These are phyloP conservation scores for Telmatherina bonti DNA, from an alignment of 2,797 vertebrate species.

Conservation along the genomic window DNA sequence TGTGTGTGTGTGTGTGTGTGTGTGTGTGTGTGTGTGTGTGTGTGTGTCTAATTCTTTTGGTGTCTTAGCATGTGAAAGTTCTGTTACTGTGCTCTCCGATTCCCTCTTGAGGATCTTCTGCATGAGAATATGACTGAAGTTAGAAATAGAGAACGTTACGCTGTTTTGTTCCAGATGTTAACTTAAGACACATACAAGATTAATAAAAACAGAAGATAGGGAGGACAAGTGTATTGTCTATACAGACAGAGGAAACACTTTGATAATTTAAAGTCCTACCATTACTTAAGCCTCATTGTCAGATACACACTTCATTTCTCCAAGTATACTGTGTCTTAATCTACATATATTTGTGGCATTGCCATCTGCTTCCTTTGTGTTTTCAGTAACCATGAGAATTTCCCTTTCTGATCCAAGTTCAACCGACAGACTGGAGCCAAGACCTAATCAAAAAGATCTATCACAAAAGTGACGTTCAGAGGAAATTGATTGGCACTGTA, in stretches of 20 bases:
- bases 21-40: conserved; percentile 1
- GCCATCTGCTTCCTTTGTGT: conserved; percentile 2
- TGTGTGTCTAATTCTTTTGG: conserved; percentile 23
- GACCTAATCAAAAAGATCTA: background rate
- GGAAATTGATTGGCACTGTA: conserved; percentile 9
- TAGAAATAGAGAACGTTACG: background rate
- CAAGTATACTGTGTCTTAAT: conserved; percentile 5
- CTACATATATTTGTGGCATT: conserved; percentile 4
- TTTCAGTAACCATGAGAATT: conserved; percentile 14
- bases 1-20: background rate
- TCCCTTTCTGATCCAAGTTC: conserved; percentile 12
- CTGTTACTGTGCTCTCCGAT: conserved; percentile 5
- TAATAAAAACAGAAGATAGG: background rate
- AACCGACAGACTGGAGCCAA: conserved; percentile 5
- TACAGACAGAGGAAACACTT: background rate
- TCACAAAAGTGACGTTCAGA: background rate
- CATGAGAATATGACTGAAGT: background rate
- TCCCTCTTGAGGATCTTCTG: conserved; percentile 11
- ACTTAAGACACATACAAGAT: background rate
- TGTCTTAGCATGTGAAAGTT: background rate
- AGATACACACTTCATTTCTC: background rate
- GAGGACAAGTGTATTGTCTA: too few species aligned
- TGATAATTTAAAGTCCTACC: conserved; percentile 1
- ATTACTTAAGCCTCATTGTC: background rate
- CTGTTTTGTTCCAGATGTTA: background rate